These are phyloP conservation scores for Nesidiocoris tenuis DNA, from an alignment of 2,888 invertebrate genomes.

Conservation along the genomic window DNA sequence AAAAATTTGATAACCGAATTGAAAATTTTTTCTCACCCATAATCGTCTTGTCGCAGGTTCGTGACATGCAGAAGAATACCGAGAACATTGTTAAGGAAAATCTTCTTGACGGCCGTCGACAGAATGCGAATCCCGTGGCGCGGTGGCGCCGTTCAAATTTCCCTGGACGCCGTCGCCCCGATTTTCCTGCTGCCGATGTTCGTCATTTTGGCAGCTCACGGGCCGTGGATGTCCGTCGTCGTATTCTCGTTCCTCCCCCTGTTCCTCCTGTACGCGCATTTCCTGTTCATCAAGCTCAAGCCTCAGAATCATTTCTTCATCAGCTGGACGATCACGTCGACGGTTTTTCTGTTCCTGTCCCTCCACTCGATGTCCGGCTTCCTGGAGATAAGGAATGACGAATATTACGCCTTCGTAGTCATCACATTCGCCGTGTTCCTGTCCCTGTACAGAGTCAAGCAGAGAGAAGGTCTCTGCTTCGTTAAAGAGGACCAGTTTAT, in stretches of 20 bases:
- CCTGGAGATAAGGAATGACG: constrained; percentile 68
- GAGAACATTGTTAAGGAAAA: constrained; percentile 52
- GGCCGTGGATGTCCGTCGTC: constrained; percentile 49
- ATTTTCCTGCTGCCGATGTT: constrained; percentile 55
- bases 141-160: constrained; percentile 61
- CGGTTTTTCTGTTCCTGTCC: constrained; percentile 11
- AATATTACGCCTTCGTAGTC: constrained; percentile 62
- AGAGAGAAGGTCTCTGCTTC: constrained; percentile 53
- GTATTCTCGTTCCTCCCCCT: constrained; percentile 49
- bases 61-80: constrained; percentile 54
- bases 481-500: constrained; percentile 51
- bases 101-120: constrained; percentile 59
- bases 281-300: constrained; percentile 49
- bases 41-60: constrained; percentile 54
- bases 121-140: constrained; percentile 62
- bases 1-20: neutral
- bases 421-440: constrained; percentile 57
- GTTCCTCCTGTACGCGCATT: constrained; percentile 49
- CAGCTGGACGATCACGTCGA: constrained; percentile 63
- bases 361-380: constrained; percentile 52
- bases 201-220: constrained; percentile 49
- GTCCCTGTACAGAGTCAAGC: constrained; percentile 56
- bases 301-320: constrained; percentile 71
- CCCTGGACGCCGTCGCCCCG: constrained; percentile 58
- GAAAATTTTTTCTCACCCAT: neutral